Conservation (phyloP, 2,113 vertebrate genomes). For the Campylorhamphus procurvoides region DNA sequence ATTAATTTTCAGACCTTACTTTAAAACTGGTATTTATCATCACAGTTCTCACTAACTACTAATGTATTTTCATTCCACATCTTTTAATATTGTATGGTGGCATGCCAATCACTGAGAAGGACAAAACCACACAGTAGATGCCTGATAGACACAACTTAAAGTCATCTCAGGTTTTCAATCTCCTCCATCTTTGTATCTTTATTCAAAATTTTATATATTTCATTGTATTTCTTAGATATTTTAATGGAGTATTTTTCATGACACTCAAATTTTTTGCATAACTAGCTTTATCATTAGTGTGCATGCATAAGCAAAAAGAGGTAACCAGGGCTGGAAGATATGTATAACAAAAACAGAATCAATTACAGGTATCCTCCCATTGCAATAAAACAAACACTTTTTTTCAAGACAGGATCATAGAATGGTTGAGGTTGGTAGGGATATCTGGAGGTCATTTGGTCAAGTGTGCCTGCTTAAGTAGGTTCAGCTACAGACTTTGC, state of each 20-base stretch:
- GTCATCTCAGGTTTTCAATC: background rate
- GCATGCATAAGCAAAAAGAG: background rate
- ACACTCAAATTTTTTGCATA: background rate
- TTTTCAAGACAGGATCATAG: background rate
- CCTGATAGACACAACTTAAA: background rate
- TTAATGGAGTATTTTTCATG: too few relatives aligned
- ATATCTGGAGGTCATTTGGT: background rate
- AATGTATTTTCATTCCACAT: background rate
- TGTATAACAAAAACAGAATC: fast-evolving
- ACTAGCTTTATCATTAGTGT: background rate
- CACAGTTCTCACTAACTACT: background rate
- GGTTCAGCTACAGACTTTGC: background rate
- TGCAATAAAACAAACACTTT: background rate
- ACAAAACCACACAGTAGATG: background rate
- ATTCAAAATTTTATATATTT: background rate
- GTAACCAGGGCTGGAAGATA: background rate
- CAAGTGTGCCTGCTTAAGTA: background rate
- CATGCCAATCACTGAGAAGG: background rate
- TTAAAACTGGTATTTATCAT: background rate
- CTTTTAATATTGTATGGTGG: background rate
- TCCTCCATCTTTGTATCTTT: background rate
- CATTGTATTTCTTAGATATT: background rate
- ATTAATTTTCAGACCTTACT: background rate
- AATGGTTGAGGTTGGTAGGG: background rate
- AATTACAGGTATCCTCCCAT: background rate